A percentile compares a stretch with the other conserved stretches of the same genome.
These are phyloP conservation scores for Circaetus cinerascens DNA, from an alignment of 2,113 vertebrate genomes.

Conservation along the genomic window DNA sequence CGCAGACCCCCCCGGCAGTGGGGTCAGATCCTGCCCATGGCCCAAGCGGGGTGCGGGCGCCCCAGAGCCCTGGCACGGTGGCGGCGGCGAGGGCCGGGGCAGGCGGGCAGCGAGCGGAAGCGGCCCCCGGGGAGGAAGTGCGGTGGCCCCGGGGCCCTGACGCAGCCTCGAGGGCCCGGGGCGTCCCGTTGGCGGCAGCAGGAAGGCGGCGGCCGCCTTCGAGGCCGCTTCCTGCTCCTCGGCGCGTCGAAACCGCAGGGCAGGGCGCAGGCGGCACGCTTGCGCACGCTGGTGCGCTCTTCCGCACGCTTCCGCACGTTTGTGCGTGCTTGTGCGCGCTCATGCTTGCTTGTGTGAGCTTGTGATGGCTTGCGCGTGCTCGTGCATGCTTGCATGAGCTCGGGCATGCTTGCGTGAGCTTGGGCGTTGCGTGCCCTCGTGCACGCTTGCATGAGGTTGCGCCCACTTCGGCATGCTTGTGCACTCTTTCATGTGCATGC, in stretches of 20 bases:
- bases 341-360: too few relatives aligned
- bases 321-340: background rate
- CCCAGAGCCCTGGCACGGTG: background rate
- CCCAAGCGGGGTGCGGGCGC: background rate
- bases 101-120: background rate
- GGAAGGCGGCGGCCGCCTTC: conserved; percentile 34
- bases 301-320: background rate
- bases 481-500: background rate
- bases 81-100: too few relatives aligned
- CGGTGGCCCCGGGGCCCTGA: background rate
- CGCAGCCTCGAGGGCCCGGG: background rate
- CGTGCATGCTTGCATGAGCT: background rate
- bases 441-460: background rate
- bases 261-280: background rate
- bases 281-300: background rate
- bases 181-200: background rate
- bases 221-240: conserved; percentile 14
- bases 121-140: background rate
- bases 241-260: background rate
- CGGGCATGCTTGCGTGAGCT: background rate
- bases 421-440: background rate
- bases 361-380: too few relatives aligned
- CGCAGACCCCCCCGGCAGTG: background rate
- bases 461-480: accelerated
- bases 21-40: background rate